These are phyloP conservation scores for Ornithoptera priamus DNA, from an alignment of 2,888 invertebrate genomes.

Conservation along the genomic window DNA sequence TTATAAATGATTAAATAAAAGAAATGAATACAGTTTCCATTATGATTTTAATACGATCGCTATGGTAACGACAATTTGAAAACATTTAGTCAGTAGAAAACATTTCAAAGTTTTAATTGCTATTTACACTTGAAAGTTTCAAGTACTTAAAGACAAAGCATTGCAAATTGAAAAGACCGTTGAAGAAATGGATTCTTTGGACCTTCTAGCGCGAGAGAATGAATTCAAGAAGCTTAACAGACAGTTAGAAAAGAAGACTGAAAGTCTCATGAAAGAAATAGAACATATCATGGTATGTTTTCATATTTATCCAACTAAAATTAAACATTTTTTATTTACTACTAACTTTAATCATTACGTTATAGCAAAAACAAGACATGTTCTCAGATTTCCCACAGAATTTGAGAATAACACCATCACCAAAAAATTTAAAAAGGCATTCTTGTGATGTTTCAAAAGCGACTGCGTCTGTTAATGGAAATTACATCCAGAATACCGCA, in stretches of 20 bases:
- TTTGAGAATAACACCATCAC: constrained; percentile 42
- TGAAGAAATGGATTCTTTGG: constrained; percentile 59
- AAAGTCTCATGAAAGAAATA: constrained; percentile 69
- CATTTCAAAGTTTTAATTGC: no score
- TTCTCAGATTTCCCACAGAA: constrained; percentile 59
- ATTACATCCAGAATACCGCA: constrained; percentile 19
- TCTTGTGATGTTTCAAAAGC: constrained; percentile 43
- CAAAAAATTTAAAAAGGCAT: constrained; percentile 46
- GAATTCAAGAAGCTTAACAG: constrained; percentile 72
- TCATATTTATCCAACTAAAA: background rate
- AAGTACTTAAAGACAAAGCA: no score
- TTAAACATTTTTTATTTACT: background rate
- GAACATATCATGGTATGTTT: constrained; percentile 63
- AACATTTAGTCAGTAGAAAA: no score
- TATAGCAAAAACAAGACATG: constrained; percentile 69
- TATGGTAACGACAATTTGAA: constrained; percentile 48
- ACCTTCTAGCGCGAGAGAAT: constrained; percentile 67
- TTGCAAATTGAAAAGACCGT: no score
- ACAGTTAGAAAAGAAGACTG: constrained; percentile 70
- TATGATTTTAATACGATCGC: constrained; percentile 37
- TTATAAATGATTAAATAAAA: no score
- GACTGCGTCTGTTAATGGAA: constrained; percentile 36
- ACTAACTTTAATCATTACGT: constrained; percentile 28
- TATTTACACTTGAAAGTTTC: no score
- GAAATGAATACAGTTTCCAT: no score